These are phyloP conservation scores for Poicephalus meyeri DNA, from an alignment of 2,113 vertebrate genomes.

Conservation along the genomic window DNA sequence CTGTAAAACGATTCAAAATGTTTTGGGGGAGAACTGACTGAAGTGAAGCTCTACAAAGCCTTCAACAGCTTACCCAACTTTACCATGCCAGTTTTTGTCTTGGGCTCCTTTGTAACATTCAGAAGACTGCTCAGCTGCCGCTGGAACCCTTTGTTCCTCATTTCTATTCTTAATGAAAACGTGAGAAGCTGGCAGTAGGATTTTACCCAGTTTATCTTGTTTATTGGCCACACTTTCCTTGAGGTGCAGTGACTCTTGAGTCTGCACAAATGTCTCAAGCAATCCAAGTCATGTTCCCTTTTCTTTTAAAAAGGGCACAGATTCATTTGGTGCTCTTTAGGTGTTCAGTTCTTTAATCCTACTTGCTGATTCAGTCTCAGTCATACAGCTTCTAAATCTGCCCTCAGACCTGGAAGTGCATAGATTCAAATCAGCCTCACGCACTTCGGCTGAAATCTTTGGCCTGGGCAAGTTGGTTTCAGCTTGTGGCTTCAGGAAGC, in stretches of 20 bases:
- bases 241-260: background rate
- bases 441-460: background rate
- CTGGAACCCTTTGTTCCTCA: background rate
- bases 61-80: background rate
- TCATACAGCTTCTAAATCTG: background rate
- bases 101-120: background rate
- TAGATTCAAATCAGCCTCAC: background rate
- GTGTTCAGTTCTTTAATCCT: background rate
- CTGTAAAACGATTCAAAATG: background rate
- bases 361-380: background rate
- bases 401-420: background rate
- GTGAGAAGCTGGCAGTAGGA: background rate
- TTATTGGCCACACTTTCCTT: background rate
- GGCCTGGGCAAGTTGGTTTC: background rate
- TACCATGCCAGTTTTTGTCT: accelerated
- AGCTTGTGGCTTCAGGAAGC: background rate
- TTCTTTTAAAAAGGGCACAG: background rate
- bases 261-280: background rate
- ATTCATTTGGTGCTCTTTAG: background rate
- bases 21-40: background rate
- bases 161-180: background rate
- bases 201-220: background rate
- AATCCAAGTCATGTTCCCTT: background rate
- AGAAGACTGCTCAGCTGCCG: background rate
- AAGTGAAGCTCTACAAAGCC: background rate